Conservation (phyloP, 2,797 vertebrate genomes). For the Miichthys miiuy region DNA sequence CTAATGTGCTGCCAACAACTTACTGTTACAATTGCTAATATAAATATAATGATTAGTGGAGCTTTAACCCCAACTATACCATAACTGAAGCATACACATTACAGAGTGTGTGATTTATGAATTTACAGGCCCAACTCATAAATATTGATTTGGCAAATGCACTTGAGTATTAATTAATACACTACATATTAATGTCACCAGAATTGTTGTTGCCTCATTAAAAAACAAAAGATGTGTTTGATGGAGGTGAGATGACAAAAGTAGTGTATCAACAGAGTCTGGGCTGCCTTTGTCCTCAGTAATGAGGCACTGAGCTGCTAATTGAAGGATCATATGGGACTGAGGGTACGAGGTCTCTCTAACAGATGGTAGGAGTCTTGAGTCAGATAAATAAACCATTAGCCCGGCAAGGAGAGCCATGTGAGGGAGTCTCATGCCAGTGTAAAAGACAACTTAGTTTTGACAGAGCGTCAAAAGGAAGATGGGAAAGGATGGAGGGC, state of each 20-base stretch:
- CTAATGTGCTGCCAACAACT: not conserved
- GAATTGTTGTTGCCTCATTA: slow-evolving; percentile 21
- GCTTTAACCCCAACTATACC: not conserved
- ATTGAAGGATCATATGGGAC: slow-evolving; percentile 64
- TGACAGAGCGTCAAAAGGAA: slow-evolving; percentile 5
- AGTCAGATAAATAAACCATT: slow-evolving; percentile 67
- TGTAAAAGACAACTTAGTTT: slow-evolving; percentile 9
- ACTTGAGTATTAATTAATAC: not conserved
- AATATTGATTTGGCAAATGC: not conserved
- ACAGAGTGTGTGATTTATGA: not conserved
- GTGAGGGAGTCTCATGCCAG: slow-evolving; percentile 28
- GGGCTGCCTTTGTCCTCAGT: slow-evolving; percentile 46
- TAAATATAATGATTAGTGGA: not conserved
- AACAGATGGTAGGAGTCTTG: slow-evolving; percentile 71
- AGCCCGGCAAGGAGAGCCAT: slow-evolving; percentile 38
- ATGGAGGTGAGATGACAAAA: slow-evolving; percentile 28
- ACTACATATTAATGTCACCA: not conserved
- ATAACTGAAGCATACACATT: not conserved
- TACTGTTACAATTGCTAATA: no score
- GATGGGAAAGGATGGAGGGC: slow-evolving; percentile 4
- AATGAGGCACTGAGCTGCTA: slow-evolving; percentile 57
- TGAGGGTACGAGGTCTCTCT: slow-evolving; percentile 39
- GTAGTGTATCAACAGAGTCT: slow-evolving; percentile 10
- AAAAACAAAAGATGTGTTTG: slow-evolving; percentile 20
- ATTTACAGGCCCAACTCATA: not conserved